Conservation (phyloP, 30 jellyfish, hydroid and myxozoan species). For the Haliclystus octoradiatus region DNA sequence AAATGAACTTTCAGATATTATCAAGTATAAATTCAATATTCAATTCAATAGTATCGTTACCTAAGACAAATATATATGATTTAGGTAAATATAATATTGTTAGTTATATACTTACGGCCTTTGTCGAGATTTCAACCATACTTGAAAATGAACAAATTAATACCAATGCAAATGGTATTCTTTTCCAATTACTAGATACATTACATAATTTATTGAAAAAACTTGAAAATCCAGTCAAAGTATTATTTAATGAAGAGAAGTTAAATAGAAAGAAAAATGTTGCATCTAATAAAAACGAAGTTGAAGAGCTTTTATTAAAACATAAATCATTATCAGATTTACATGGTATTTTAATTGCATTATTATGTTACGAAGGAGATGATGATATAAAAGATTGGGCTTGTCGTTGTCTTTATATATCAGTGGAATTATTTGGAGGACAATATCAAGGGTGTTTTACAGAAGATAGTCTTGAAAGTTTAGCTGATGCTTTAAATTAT, state of each 20-base stretch:
- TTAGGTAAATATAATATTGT: constrained; percentile 50
- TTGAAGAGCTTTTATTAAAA: constrained; percentile 45
- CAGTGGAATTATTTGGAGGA: constrained; percentile 91
- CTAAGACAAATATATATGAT: constrained; percentile 12
- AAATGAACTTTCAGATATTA: constrained; percentile 33
- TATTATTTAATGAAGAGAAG: constrained; percentile 36
- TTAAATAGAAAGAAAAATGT: neutral
- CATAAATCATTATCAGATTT: constrained; percentile 49
- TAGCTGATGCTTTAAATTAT: constrained; percentile 45
- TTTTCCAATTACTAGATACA: constrained; percentile 65
- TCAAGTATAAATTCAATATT: constrained; percentile 50
- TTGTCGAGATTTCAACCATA: constrained; percentile 55
- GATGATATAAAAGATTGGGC: constrained; percentile 79
- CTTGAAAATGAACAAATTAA: constrained; percentile 50
- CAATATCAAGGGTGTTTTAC: constrained; percentile 54
- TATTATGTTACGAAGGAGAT: constrained; percentile 56
- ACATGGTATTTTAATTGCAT: constrained; percentile 59
- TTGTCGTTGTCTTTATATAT: constrained; percentile 75
- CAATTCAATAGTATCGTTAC: constrained; percentile 34
- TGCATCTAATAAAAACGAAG: constrained; percentile 20
- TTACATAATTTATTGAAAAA: constrained; percentile 42
- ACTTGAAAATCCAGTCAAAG: constrained; percentile 60
- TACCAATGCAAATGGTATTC: constrained; percentile 26
- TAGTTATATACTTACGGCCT: constrained; percentile 59
- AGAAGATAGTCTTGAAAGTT: constrained; percentile 55